phyloP scores from a whole-genome alignment of 2,888 invertebrate species.

The Heterodera filipjevi region DNA sequence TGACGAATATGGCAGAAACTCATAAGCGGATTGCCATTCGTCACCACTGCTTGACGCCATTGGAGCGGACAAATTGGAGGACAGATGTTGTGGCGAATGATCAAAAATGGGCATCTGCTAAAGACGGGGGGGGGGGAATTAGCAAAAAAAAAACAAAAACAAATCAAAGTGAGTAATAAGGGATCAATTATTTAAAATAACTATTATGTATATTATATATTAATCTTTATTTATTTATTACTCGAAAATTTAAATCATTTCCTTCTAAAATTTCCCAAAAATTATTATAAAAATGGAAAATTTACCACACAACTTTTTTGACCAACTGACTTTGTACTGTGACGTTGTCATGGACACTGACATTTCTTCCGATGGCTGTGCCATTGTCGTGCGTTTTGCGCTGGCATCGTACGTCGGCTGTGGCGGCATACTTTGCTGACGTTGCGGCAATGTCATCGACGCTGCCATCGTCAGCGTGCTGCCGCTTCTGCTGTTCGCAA shows the following conservation, averaged over 20 bases:
- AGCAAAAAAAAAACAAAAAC: too few relatives aligned
- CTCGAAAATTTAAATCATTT: too few relatives aligned
- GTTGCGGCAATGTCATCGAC: background rate
- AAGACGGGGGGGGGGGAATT: too few relatives aligned
- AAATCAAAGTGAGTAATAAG: too few relatives aligned
- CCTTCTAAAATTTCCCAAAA: too few relatives aligned
- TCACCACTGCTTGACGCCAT: conserved; percentile 21
- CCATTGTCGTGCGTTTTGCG: background rate
- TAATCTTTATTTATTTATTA: too few relatives aligned
- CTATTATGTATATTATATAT: too few relatives aligned
- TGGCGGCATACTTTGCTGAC: conserved; percentile 5
- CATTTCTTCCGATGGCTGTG: conserved; percentile 10
- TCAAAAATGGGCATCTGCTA: background rate
- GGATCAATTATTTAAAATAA: too few relatives aligned
- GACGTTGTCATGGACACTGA: conserved; percentile 7
- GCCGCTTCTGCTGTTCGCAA: background rate
- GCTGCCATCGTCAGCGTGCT: background rate
- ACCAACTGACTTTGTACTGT: background rate
- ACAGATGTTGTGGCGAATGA: background rate
- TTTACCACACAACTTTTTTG: too few relatives aligned
- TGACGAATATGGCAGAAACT: conserved; percentile 19
- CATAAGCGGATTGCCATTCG: conserved; percentile 27
- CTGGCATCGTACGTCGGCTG: background rate
- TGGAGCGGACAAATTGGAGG: background rate
- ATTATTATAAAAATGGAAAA: too few relatives aligned